A percentile compares a stretch with the other conserved stretches of the same genome.
Evolutionary conservation across 2,797 vertebrate genomes (phyloP).

Genomic region (Taenioides sp.): DNA sequence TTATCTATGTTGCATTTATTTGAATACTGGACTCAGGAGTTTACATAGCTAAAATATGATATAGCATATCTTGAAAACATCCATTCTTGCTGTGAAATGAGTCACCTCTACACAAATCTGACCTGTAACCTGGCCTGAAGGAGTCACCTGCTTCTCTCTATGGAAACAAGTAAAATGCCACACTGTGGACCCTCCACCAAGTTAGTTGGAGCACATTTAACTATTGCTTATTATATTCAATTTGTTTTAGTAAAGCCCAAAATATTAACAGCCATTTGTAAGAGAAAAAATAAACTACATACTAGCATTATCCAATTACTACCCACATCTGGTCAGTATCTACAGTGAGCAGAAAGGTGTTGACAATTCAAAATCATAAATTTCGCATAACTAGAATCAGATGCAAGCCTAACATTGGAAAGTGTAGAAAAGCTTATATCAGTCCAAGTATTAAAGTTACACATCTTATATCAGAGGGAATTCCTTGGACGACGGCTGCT

Average conservation of each 20-base stretch:
- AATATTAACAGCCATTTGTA: not conserved
- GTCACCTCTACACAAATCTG: not conserved
- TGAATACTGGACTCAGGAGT: no score
- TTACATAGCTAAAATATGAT: no score
- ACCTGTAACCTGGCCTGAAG: no score
- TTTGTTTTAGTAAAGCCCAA: not conserved
- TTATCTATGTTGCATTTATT: no score
- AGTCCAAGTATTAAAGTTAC: slow-evolving; percentile 42
- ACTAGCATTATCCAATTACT: not conserved
- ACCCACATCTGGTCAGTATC: not conserved
- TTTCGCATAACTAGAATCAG: slow-evolving; percentile 43
- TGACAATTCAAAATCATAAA: slow-evolving; percentile 25
- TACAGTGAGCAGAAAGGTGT: slow-evolving; percentile 23
- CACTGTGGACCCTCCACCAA: no score
- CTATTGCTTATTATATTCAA: not conserved
- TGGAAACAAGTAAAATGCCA: no score
- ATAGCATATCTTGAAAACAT: not conserved
- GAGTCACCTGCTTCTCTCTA: no score
- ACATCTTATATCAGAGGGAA: slow-evolving; percentile 43
- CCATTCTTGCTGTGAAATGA: not conserved
- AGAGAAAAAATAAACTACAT: not conserved
- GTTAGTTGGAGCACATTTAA: not conserved
- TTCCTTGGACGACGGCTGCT: slow-evolving; percentile 31
- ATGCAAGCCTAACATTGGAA: slow-evolving; percentile 43
- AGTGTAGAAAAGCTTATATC: slow-evolving; percentile 19